Conservation (phyloP, 2,797 vertebrate genomes). For the Sebastes nivosus region DNA sequence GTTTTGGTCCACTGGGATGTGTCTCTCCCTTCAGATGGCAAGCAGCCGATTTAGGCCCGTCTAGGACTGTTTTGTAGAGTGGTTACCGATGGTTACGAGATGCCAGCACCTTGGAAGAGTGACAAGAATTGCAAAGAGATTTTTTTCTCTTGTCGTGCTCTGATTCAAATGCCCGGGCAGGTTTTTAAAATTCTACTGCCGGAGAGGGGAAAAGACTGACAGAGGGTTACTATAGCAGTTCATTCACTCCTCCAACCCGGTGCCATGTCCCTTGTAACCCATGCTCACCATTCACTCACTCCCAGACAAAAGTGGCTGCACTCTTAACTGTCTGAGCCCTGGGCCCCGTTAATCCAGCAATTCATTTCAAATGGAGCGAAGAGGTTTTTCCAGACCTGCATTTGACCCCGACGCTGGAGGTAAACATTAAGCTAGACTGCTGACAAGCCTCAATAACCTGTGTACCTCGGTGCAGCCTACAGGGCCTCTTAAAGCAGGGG, state of each 20-base stretch:
- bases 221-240: neutral
- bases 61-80: slow-evolving; percentile 6
- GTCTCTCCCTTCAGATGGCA: slow-evolving; percentile 36
- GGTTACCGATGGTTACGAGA: slow-evolving; percentile 20
- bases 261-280: neutral
- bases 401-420: slow-evolving; percentile 11
- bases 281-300: neutral
- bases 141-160: neutral
- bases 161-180: neutral
- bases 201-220: neutral
- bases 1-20: slow-evolving; percentile 40
- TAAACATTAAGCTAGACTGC: slow-evolving; percentile 1
- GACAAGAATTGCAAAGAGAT: neutral
- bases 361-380: neutral
- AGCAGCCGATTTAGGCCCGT: slow-evolving; percentile 5
- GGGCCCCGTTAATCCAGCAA: slow-evolving; percentile 2
- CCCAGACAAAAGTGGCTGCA: neutral
- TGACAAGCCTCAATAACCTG: neutral
- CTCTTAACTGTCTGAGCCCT: neutral
- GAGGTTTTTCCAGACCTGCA: slow-evolving; percentile 23
- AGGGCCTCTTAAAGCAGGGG: neutral
- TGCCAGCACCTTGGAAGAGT: neutral
- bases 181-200: neutral
- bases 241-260: neutral
- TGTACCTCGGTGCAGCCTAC: neutral